Conservation (phyloP, 2,888 invertebrate genomes). For the Malacosoma neustria region DNA sequence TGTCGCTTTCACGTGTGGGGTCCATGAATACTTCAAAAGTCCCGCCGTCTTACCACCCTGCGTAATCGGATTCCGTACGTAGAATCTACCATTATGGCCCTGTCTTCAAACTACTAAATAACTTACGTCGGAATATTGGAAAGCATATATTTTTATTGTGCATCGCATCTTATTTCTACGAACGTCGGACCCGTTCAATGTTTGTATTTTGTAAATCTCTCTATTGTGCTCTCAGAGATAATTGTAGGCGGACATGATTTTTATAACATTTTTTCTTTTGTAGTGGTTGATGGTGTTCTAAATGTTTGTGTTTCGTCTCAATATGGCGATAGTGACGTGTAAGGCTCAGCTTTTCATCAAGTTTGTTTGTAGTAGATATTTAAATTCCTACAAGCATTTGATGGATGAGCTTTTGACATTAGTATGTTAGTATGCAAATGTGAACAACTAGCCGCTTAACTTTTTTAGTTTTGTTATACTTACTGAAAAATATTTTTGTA, state of each 20-base stretch:
- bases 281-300: conserved; percentile 61
- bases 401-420: too few relatives aligned
- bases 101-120: conserved; percentile 14
- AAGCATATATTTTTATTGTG: conserved; percentile 34
- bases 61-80: conserved; percentile 12
- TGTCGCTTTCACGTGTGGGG: conserved; percentile 20
- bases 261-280: conserved; percentile 15
- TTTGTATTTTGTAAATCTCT: conserved; percentile 52
- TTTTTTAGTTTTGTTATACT: too few relatives aligned
- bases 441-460: too few relatives aligned
- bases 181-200: conserved; percentile 35
- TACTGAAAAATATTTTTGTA: too few relatives aligned
- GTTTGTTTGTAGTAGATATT: too few relatives aligned
- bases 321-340: conserved; percentile 60
- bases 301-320: conserved; percentile 71
- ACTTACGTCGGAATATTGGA: conserved; percentile 14
- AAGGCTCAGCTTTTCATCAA: too few relatives aligned
- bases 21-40: conserved; percentile 18
- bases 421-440: too few relatives aligned
- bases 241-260: conserved; percentile 45
- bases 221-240: conserved; percentile 50
- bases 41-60: conserved; percentile 11
- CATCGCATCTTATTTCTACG: conserved; percentile 24
- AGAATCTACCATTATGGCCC: conserved; percentile 16
- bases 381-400: too few relatives aligned